These are phyloP conservation scores for Nymphicus hollandicus DNA, from an alignment of 2,113 vertebrate species.

Conservation along the genomic window DNA sequence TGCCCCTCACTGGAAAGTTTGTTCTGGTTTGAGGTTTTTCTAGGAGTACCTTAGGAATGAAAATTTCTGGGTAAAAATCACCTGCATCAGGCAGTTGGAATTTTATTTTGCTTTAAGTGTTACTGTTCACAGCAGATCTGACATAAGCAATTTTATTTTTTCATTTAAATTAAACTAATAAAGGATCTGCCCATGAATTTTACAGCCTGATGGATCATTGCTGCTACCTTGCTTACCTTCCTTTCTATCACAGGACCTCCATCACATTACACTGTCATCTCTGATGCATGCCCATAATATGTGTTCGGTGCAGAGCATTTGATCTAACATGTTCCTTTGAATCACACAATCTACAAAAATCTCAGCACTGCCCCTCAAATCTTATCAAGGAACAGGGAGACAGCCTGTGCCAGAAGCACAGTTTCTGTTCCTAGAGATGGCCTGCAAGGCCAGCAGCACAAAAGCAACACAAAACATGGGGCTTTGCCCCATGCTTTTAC, in stretches of 20 bases:
- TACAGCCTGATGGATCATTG: not conserved
- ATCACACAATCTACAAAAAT: not conserved
- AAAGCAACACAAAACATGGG: not conserved
- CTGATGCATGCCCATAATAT: not conserved
- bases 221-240: not conserved
- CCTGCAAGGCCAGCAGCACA: not conserved
- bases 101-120: not conserved
- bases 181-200: not conserved
- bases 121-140: not conserved
- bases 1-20: not conserved
- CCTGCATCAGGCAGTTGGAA: not conserved
- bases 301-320: not conserved
- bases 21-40: not conserved
- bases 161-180: not conserved
- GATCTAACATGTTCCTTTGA: not conserved
- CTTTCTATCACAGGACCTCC: not conserved
- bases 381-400: not conserved
- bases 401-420: not conserved
- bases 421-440: not conserved
- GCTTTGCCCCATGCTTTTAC: not conserved
- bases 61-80: not conserved
- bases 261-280: not conserved
- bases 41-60: not conserved
- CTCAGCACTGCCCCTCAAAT: not conserved
- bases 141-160: not conserved